Evolutionary conservation across 2,113 vertebrate genomes (phyloP), one percentile per base, ranked within the genome.

Genomic region (Zingel zingel): DNA sequence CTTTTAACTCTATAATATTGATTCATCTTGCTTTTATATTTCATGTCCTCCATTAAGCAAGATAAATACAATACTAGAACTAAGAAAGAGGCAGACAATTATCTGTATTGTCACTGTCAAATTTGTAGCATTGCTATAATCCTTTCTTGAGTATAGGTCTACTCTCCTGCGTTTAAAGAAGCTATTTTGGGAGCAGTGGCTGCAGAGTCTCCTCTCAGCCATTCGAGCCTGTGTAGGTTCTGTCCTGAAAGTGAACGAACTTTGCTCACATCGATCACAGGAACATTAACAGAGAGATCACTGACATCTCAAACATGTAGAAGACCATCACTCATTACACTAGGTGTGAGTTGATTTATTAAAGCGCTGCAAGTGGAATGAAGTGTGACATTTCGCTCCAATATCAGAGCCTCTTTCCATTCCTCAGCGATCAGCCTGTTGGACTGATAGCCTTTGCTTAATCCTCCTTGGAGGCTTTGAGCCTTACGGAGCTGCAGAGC

Each of bases 361-460:
- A 54, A 56, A 81, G 16, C 15, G 13, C 13, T 59, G 25, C 3
- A 59, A 53, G 51, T 64, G n/a, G 21, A 78, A 63, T 43, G n/a
- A 81, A 62, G 43, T 68, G 70, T 25, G 43, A 79, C 62, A 62
- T 47, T 25, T 43, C 43, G n/a, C 50, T 77, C 25, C 18, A 56
- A 1, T 64, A 47, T 64, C 56, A 64, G 33, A 56, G 8, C 50
- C 18, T 56, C 65, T 70, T 79, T 36, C 15, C 48, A 51, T 47
- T 59, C 39, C 50, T 63, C 39, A 65, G 67, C 67, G 33, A 19
- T 9, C 27, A 65, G 66, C n/a, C 9, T 62, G 77, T 72, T 66
- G 85, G 3, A 23, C 54, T 79, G 78, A 84, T 50, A 61, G 78
- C 80, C 83, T 74, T 43, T 48, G 62, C 56, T 27, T 78, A 76